phyloP scores from a whole-genome alignment of 2,113 vertebrate species.

The Bagarius yarrelli region DNA sequence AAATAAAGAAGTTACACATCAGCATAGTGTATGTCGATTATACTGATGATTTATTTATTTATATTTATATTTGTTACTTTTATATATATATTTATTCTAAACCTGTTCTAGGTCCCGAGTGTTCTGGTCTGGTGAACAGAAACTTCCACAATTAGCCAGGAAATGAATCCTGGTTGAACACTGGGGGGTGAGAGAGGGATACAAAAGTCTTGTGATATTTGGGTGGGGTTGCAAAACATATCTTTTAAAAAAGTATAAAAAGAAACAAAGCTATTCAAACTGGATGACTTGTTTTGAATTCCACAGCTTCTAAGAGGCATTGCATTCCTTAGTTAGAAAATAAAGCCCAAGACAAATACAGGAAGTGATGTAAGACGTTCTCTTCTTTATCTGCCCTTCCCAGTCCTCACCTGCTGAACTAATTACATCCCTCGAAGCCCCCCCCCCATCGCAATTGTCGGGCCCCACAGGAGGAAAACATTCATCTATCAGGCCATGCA shows the following conservation, averaged over 20 bases:
- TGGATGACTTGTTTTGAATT: conserved; percentile 57
- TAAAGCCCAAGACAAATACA: conserved; percentile 49
- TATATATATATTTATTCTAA: neutral
- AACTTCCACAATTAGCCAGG: conserved; percentile 30
- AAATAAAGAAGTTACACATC: neutral
- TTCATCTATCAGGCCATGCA: conserved; percentile 26
- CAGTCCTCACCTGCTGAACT: conserved; percentile 55
- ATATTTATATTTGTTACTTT: neutral
- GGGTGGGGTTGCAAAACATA: conserved; percentile 49
- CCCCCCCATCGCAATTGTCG: conserved; percentile 18
- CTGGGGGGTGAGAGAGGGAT: conserved; percentile 17
- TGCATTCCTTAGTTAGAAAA: conserved; percentile 47
- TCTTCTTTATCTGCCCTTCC: conserved; percentile 53
- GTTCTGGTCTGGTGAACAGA: conserved; percentile 7
- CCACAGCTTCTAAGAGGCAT: conserved; percentile 39
- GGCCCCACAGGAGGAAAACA: conserved; percentile 40
- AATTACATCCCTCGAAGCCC: conserved; percentile 39
- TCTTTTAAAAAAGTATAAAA: conserved; percentile 45
- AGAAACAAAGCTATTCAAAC: conserved; percentile 46
- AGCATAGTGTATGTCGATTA: neutral
- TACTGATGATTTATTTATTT: neutral
- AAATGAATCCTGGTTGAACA: conserved; percentile 36
- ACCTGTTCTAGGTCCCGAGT: too few relatives aligned
- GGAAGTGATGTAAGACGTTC: conserved; percentile 53
- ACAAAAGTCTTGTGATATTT: conserved; percentile 49